Percentiles rank a stretch among this genome's conserved stretches.
These are phyloP conservation scores for Gallinago stenura DNA, from an alignment of 2,797 vertebrate genomes.

Conservation along the genomic window DNA sequence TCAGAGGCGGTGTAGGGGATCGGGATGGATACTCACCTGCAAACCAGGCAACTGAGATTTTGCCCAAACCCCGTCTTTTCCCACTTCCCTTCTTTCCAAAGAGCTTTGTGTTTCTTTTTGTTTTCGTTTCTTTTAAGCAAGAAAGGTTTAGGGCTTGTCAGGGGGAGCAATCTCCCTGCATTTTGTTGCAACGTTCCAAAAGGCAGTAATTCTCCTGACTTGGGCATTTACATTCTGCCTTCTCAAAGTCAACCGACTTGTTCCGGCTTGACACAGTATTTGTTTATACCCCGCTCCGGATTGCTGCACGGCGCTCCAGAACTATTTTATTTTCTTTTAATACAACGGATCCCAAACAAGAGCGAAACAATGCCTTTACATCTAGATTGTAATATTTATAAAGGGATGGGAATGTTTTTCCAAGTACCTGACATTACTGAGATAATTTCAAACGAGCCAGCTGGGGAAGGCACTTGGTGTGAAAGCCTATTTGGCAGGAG, in stretches of 20 bases:
- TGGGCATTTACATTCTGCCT: slow-evolving; percentile 51
- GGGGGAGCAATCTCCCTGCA: background rate
- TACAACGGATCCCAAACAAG: slow-evolving; percentile 16
- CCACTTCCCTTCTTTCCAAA: background rate
- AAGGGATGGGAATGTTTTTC: slow-evolving; percentile 63
- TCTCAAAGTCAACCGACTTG: slow-evolving; percentile 55
- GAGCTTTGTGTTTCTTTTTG: background rate
- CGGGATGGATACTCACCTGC: background rate
- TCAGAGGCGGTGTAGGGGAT: background rate
- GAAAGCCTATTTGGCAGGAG: slow-evolving; percentile 63
- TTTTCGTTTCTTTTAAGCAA: background rate
- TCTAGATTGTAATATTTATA: slow-evolving; percentile 67
- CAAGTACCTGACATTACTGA: slow-evolving; percentile 57
- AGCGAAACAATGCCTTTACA: slow-evolving; percentile 33
- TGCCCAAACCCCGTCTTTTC: background rate
- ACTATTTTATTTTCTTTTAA: background rate
- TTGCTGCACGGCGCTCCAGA: background rate
- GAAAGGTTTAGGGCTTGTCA: background rate
- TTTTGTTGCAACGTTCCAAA: slow-evolving; percentile 15
- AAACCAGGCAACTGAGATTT: background rate
- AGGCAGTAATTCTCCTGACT: slow-evolving; percentile 30
- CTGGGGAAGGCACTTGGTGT: slow-evolving; percentile 25
- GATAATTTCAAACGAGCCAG: slow-evolving; percentile 61
- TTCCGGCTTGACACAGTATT: slow-evolving; percentile 54
- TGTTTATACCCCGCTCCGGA: slow-evolving; percentile 23